phyloP scores from a whole-genome alignment of 2,888 invertebrate species.

The Tetheella fluctuosa region DNA sequence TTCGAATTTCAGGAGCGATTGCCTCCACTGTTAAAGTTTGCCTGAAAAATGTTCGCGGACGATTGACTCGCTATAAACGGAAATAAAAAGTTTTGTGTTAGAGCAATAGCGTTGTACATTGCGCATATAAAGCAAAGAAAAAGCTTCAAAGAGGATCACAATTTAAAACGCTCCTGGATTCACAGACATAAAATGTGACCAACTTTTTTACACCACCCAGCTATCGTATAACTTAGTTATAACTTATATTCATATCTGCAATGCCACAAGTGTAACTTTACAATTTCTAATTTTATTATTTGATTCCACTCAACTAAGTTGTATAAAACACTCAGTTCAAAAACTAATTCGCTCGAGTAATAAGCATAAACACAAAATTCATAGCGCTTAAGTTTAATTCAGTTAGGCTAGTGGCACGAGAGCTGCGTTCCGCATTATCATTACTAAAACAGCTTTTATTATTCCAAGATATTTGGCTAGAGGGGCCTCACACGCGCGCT shows the following conservation, averaged over 20 bases:
- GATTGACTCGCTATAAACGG: constrained; percentile 84
- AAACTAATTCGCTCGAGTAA: constrained; percentile 60
- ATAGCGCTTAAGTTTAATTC: constrained; percentile 72
- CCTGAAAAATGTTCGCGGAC: constrained; percentile 84
- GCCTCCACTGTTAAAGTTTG: constrained; percentile 84
- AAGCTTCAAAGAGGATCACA: constrained; percentile 68
- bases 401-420: constrained; percentile 68
- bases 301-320: constrained; percentile 19
- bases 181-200: constrained; percentile 63
- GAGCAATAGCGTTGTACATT: constrained; percentile 79
- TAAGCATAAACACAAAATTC: constrained; percentile 68
- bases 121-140: constrained; percentile 77
- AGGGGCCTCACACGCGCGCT: constrained; percentile 80
- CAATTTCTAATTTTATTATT: constrained; percentile 23
- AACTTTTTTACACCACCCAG: constrained; percentile 60
- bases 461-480: constrained; percentile 82
- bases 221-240: constrained; percentile 56
- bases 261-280: constrained; percentile 27
- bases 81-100: constrained; percentile 84
- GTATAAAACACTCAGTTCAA: constrained; percentile 44
- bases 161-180: constrained; percentile 67
- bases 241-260: constrained; percentile 27
- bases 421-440: constrained; percentile 77
- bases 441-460: constrained; percentile 83
- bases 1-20: constrained; percentile 85